Conservation (phyloP, 2,888 invertebrate genomes). For the Tipula lateralis region DNA sequence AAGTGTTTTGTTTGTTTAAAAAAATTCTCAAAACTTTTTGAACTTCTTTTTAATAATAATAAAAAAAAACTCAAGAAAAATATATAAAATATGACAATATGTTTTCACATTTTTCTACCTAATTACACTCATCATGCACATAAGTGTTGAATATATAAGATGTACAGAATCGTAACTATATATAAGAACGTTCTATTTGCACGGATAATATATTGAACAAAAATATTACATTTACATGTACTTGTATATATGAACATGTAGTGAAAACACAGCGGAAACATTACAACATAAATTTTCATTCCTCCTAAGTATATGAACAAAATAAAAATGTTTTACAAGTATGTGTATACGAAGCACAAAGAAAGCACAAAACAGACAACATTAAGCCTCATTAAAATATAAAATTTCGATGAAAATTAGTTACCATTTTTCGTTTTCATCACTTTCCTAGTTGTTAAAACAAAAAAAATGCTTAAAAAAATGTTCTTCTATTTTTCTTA, state of each 20-base stretch:
- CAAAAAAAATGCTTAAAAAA: neutral
- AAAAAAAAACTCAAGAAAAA: neutral
- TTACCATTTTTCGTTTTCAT: slow-evolving; percentile 19
- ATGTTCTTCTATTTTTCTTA: neutral
- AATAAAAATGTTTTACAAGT: neutral
- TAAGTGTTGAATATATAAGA: neutral
- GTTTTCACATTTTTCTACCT: neutral
- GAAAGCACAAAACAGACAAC: neutral
- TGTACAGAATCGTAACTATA: neutral
- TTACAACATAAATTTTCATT: neutral
- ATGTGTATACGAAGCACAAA: neutral
- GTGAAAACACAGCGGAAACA: neutral
- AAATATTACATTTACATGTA: neutral
- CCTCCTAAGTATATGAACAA: neutral
- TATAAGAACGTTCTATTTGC: neutral
- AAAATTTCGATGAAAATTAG: slow-evolving; percentile 24
- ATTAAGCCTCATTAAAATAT: slow-evolving; percentile 1
- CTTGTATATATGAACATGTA: neutral
- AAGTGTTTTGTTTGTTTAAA: slow-evolving; percentile 1
- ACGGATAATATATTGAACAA: neutral
- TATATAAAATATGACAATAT: neutral
- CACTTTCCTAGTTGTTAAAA: neutral
- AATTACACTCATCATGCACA: neutral
- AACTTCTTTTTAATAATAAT: neutral
- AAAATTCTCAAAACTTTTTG: neutral